Base-by-base conservation (phyloP, 1,140 invertebrate genomes). In the Trichonephila inaurata region DNA sequence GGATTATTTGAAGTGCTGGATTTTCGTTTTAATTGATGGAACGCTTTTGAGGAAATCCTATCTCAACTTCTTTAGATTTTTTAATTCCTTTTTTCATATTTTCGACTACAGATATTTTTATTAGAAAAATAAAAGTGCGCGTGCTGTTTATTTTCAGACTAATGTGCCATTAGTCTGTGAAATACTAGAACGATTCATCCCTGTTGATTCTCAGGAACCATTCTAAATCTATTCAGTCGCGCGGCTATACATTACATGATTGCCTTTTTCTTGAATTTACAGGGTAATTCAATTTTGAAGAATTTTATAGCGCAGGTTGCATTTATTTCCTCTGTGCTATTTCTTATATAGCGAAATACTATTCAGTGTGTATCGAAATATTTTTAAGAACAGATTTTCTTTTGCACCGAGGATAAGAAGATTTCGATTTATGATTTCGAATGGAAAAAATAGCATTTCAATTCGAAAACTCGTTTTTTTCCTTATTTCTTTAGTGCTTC, bases 401-500 rank as follows among this genome's bases (percentile, higher is more conserved):
- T 69, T 89, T 89, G 12, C 61, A 14, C 28, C 19, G 62, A 19
- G 64, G 28, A 58, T 72, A 19, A 89, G n/a, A 89, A 51, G 62
- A n/a, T 72, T 89, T 89, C 87, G n/a, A 89, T 89, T 89, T 72
- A 89, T 89, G 62, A 44, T 77, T 77, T 77, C 33, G n/a, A 10
- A 16, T 12, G 44, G 19, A 24, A 60, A 83, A 83, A n/a, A 28
- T 3, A 51, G 51, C 10, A 51, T 51, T 51, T 12, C 51, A 51
- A 51, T 51, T 51, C 51, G 6, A 51, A 51, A 51, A 51, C 10
- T 51, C 51, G 10, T 12, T 51, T 51, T 51, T 51, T 51, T 10
- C 51, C 51, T 51, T 7, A 51, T 51, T 51, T 51, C 7, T 10
- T 51, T 51, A 51, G 51, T 51, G 51, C 51, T 51, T 51, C 51